A percentile compares a stretch with the other conserved stretches of the same genome.
Conservation (phyloP, 1,140 invertebrate species). For the Drosophila tropicalis region DNA sequence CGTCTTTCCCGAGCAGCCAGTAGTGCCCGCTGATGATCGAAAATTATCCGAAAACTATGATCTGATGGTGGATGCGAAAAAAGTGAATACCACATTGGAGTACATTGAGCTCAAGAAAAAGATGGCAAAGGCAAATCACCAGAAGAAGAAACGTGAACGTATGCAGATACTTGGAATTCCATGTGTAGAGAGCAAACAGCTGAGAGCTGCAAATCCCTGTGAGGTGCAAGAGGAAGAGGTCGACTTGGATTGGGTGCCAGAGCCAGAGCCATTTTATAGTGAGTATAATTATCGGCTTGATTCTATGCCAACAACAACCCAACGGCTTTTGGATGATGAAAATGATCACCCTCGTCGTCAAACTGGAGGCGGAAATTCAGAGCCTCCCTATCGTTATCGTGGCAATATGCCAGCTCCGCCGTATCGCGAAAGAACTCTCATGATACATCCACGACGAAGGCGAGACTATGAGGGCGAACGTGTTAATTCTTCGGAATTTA, state of each 20-base stretch:
- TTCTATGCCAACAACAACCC: not conserved
- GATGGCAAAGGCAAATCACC: slow-evolving; percentile 47
- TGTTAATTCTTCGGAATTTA: slow-evolving; percentile 61
- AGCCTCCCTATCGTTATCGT: slow-evolving; percentile 32
- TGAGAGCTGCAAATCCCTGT: slow-evolving; percentile 48
- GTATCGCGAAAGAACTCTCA: slow-evolving; percentile 64
- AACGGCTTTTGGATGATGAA: not conserved
- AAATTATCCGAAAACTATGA: not conserved
- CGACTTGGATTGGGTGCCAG: slow-evolving; percentile 73
- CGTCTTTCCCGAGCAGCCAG: slow-evolving; percentile 60
- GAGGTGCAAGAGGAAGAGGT: slow-evolving; percentile 42
- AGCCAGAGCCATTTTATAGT: slow-evolving; percentile 36
- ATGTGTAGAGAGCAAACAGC: slow-evolving; percentile 51
- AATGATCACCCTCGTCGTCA: not conserved
- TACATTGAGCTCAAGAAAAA: slow-evolving; percentile 55
- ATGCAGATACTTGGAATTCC: slow-evolving; percentile 68
- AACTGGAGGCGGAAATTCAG: not conserved
- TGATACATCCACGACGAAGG: slow-evolving; percentile 54
- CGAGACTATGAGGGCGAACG: slow-evolving; percentile 63
- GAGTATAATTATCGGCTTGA: not conserved
- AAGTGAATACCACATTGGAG: slow-evolving; percentile 62
- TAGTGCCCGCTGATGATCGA: slow-evolving; percentile 47
- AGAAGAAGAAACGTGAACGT: slow-evolving; percentile 55
- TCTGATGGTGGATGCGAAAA: slow-evolving; percentile 33
- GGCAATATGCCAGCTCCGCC: slow-evolving; percentile 76